phyloP scores from a whole-genome alignment of 2,888 invertebrate species.

The Disparrhopalites patrizii region DNA sequence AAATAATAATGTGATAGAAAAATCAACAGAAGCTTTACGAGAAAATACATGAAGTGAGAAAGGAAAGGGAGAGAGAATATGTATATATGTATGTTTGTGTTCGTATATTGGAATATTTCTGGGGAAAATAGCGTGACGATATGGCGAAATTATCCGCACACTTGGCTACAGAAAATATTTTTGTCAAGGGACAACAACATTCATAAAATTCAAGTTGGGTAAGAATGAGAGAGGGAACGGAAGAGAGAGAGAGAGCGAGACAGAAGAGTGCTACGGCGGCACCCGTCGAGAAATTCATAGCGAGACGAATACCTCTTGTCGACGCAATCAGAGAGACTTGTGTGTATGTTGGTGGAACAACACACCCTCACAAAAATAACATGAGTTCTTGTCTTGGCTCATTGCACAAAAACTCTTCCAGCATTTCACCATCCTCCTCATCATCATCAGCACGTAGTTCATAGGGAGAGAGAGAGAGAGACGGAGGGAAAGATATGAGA shows the following conservation, averaged over 20 bases:
- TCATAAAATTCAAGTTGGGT: neutral
- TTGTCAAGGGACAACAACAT: conserved; percentile 10
- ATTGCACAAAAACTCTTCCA: conserved; percentile 28
- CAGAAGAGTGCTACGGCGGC: conserved; percentile 1
- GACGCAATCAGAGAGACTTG: conserved; percentile 14
- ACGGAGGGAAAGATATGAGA: conserved; percentile 9
- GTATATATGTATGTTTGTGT: too few relatives aligned
- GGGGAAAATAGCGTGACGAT: conserved; percentile 22
- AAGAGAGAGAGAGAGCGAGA: conserved; percentile 6
- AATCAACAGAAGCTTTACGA: neutral
- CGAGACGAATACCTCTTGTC: conserved; percentile 24
- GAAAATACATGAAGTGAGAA: neutral
- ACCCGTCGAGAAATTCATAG: conserved; percentile 11
- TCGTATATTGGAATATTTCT: conserved; percentile 24
- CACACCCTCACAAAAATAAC: conserved; percentile 5
- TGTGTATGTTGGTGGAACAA: neutral
- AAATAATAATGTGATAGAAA: too few relatives aligned
- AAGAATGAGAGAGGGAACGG: conserved; percentile 5
- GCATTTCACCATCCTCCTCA: neutral
- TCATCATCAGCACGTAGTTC: neutral
- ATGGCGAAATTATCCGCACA: conserved; percentile 23
- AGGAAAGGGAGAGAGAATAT: neutral
- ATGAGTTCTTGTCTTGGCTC: conserved; percentile 26
- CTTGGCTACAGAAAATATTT: conserved; percentile 21
- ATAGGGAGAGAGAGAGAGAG: neutral